Evolutionary conservation across 2,888 invertebrate species (phyloP).

Genomic region (Brenthis daphne): DNA sequence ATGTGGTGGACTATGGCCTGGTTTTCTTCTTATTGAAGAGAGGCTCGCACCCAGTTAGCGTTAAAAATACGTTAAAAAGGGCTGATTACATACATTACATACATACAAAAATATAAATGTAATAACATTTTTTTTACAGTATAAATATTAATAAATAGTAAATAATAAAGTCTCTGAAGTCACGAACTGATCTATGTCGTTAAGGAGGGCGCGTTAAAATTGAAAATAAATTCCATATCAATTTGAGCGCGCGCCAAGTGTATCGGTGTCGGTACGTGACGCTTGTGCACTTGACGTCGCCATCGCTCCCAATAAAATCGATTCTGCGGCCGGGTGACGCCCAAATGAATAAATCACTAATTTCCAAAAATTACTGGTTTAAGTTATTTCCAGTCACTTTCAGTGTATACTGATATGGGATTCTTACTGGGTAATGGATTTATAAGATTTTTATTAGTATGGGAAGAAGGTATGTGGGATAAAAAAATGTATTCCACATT

Average conservation of each 20-base stretch:
- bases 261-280: conserved; percentile 73
- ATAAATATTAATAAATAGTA: not conserved
- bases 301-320: conserved; percentile 41
- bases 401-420: too few species aligned
- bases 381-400: not conserved
- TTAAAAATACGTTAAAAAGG: too few species aligned
- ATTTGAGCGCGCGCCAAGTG: conserved; percentile 81
- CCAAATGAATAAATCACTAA: not conserved
- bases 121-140: not conserved
- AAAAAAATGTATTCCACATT: too few species aligned
- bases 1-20: too few species aligned
- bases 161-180: conserved; percentile 43
- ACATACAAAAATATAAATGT: too few species aligned
- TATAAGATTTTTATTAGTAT: too few species aligned
- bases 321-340: conserved; percentile 22
- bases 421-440: too few species aligned
- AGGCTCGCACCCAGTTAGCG: too few species aligned
- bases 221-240: conserved; percentile 83
- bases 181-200: conserved; percentile 52
- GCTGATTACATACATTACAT: too few species aligned
- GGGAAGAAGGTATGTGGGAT: too few species aligned
- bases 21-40: too few species aligned
- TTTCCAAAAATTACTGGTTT: too few species aligned
- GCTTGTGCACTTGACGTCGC: conserved; percentile 70
- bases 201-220: conserved; percentile 81